These are phyloP conservation scores for Paralichthys olivaceus DNA, from an alignment of 2,113 vertebrate genomes.

Conservation along the genomic window DNA sequence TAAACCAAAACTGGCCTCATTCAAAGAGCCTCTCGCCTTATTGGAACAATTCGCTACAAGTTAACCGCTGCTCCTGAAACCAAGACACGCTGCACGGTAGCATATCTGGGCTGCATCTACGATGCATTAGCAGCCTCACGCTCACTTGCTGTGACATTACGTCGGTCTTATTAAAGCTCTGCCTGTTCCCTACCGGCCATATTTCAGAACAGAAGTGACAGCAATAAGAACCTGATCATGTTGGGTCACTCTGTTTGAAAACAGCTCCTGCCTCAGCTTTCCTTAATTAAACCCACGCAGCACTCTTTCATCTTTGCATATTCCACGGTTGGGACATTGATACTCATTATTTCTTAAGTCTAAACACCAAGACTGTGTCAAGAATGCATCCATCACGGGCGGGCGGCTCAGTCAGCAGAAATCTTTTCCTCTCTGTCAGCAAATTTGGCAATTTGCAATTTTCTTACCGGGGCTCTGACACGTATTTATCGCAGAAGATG, in stretches of 20 bases:
- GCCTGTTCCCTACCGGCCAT: constrained; percentile 79
- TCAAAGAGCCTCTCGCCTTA: constrained; percentile 25
- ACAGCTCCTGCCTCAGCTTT: constrained; percentile 88
- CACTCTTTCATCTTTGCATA: constrained; percentile 96
- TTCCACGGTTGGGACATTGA: constrained; percentile 98
- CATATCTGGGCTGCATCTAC: constrained; percentile 27
- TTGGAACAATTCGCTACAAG: constrained; percentile 20
- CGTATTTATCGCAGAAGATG: constrained; percentile 94
- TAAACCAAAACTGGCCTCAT: constrained; percentile 49
- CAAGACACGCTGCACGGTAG: constrained; percentile 19
- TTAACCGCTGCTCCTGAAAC: constrained; percentile 53
- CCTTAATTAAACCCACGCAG: constrained; percentile 98
- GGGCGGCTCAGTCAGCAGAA: constrained; percentile 85
- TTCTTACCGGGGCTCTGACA: constrained; percentile 88
- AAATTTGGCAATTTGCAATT: constrained; percentile 96
- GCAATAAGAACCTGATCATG: constrained; percentile 98
- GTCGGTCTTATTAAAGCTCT: constrained; percentile 78
- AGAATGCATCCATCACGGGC: constrained; percentile 98
- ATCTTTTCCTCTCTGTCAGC: constrained; percentile 87
- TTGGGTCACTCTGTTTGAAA: constrained; percentile 93
- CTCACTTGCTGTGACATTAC: constrained; percentile 66
- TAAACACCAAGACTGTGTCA: constrained; percentile 99
- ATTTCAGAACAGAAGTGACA: constrained; percentile 90
- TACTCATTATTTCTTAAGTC: constrained; percentile 99
- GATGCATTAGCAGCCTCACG: constrained; percentile 26